Base-by-base conservation (phyloP, 2,797 vertebrate genomes). In the Eidolon dupreanum region DNA sequence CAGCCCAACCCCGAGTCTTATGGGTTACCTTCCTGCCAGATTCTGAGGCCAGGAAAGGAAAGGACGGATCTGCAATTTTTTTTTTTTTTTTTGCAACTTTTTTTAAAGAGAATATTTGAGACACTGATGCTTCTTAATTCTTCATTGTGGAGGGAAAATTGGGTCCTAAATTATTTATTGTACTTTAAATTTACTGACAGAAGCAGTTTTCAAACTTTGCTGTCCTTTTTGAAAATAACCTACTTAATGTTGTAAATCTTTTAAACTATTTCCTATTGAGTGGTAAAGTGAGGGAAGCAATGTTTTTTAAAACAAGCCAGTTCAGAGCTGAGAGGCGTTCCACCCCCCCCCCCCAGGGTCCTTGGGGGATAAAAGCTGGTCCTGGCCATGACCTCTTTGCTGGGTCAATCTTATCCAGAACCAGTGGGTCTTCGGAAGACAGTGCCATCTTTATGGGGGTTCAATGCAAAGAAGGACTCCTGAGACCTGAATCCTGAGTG, bases 131-230 rank as follows among this genome's bases (percentile, higher is more conserved):
- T 59, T 96, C 96, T 95, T 96, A 97, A 97, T 98, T 98, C 97
- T 96, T 97, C 90, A 95, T 73, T 97, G 97, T 97, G 95, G 91
- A 95, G 59, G 43, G 68, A 96, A 98, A 98, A 97, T 95, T 96
- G 86, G 84, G 78, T 88, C 53, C 82, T 98, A 97, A 98, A 98
- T 98, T 97, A 98, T 98, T 96, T 95, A 98, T 94, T 36, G 71
- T 92, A 97, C 98, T 98, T 98, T 94, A 97, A 98, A 98, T 91
- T 95, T 92, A 96, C 94, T 90, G 97, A 98, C 77, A 96, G 94
- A 98, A 97, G 96, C 89, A 87, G 95, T 96, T 97, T 97, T 93
- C 53, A 96, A 98, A 96, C 19, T 97, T 97, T 88, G 83, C 95
- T 96, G 92, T 59, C 96, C 97, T 88, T 98, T 98, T 94, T 83